Base-by-base conservation (phyloP, 2,797 vertebrate genomes). In the Falco cherrug region DNA sequence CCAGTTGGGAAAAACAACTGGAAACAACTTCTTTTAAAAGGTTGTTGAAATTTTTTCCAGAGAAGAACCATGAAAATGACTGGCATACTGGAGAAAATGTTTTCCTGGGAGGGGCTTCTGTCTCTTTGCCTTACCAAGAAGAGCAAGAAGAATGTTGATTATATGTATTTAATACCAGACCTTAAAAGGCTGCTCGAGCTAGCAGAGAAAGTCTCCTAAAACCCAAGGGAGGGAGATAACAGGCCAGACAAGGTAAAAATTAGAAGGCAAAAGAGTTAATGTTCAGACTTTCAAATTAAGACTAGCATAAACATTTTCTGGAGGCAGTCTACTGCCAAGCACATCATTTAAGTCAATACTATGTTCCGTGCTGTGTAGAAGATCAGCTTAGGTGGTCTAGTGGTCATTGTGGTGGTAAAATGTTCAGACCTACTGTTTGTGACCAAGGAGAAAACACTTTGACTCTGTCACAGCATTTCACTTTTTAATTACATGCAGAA, bases 141-240 rank as follows among this genome's bases (percentile, higher is more conserved):
- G 80, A 91, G 47, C 67, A 84, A 95, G 80, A 96, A 87, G 47
- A 35, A 13, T 94, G 63, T 95, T 95, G 75, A 92, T 94, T 94
- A 73, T 83, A 54, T 89, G 16, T 94, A 37, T 94, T 89, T 95
- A 81, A 75, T 91, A 81, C 60, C 26, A 94, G 71, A 77, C 69
- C 56, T 94, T 91, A 93, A 96, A 91, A 89, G 39, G 37, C 53
- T 82, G 37, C 41, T 92, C 6, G 71, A 17, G 25, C 29, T 57
- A 29, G 51, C 47, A 54, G 57, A 79, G 35, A 18, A 92, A n/a
- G 33, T 73, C 39, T 63, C 7, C n/a, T 82, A n/a, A 95, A 89
- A 43, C 43, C 14, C 21, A 65, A 73, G 21, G 24, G 28, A 76
- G 17, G 21, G 19, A 84, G 48, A 22, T 84, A 53, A 53, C 51